A percentile compares a stretch with the other conserved stretches of the same genome.
Evolutionary conservation across 2,113 vertebrate genomes (phyloP).

Genomic region (Gnathonemus echidnorhynchus): DNA sequence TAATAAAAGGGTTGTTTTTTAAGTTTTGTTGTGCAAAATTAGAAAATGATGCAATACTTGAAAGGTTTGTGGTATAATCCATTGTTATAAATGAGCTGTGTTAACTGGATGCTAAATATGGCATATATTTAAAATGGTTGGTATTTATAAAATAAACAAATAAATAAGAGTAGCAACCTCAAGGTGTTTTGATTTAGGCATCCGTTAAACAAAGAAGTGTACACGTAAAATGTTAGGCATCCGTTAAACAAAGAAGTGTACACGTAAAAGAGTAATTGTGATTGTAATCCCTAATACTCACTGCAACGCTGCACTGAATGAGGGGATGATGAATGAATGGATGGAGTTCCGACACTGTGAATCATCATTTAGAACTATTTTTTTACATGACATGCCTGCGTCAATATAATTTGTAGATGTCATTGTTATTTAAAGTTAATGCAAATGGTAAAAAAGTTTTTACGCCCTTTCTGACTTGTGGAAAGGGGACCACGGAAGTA

Average conservation of each 20-base stretch:
- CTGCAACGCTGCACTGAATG: background rate
- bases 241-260: background rate
- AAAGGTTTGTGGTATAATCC: background rate
- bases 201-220: background rate
- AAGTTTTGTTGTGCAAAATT: background rate
- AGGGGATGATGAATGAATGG: background rate
- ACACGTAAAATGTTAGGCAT: background rate
- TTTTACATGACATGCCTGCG: background rate
- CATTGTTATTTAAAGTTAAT: slow-evolving; percentile 7
- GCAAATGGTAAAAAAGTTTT: slow-evolving; percentile 28
- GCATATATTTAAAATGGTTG: background rate
- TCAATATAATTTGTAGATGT: background rate
- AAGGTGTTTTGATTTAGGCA: background rate
- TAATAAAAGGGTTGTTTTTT: background rate
- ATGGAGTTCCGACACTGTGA: background rate
- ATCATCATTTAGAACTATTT: background rate
- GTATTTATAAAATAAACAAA: background rate
- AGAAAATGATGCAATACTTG: background rate
- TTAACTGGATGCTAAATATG: background rate
- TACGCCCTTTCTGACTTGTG: background rate
- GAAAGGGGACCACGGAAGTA: slow-evolving; percentile 12
- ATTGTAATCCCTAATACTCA: background rate
- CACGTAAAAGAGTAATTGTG: background rate
- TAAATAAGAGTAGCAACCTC: background rate
- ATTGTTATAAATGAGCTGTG: background rate